Evolutionary conservation across 2,888 invertebrate genomes (phyloP), one percentile per base, ranked within the genome.

Genomic region (Sinhomidia bicolor): DNA sequence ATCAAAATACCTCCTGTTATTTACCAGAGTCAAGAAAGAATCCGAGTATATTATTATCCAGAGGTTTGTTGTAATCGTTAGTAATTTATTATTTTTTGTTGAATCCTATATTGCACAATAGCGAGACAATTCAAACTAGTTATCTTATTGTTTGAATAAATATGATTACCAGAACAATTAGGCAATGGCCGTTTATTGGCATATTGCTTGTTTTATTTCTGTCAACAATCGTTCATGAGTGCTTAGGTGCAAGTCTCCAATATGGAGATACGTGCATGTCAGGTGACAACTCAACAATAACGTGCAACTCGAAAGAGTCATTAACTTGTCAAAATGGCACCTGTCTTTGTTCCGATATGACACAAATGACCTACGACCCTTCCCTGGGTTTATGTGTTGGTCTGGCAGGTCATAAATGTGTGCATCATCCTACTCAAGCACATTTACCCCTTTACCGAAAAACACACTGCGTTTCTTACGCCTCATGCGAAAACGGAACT

Each of bases 341-440:
- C 7, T 91, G 91, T 36, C 78, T 85, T 5, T 91, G 91, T 54
- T 81, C 87, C 9, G 89, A 90, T 60, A 88, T 90, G 81, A 20
- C 81, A 2, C 57, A 60, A 26, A 91, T 90, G 91, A 74, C 76
- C 7, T 91, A 85, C 32, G 90, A 90, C 36, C 80, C 88, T 26
- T 26, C 88, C 0, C 9, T 76, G 36, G 88, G 89, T 17, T 51
- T 91, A 1, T 91, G 91, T 65, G 90, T 91, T 12, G 91, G 91
- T 3, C 12, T 84, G 12, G 91, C 89, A 10, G 90, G 89, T 51
- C 82, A 88, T 6, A 23, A 62, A 2, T 91, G 91, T 62, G 88
- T 88, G 17, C 29, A 85, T 36, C 91, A 91, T 54, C 71, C 83
- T 9, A 88, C 68, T 12, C 90, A 91, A 71, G 74, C 85, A 9